These are phyloP conservation scores for Molossus molossus DNA, from an alignment of 2,797 vertebrate species.

Conservation along the genomic window DNA sequence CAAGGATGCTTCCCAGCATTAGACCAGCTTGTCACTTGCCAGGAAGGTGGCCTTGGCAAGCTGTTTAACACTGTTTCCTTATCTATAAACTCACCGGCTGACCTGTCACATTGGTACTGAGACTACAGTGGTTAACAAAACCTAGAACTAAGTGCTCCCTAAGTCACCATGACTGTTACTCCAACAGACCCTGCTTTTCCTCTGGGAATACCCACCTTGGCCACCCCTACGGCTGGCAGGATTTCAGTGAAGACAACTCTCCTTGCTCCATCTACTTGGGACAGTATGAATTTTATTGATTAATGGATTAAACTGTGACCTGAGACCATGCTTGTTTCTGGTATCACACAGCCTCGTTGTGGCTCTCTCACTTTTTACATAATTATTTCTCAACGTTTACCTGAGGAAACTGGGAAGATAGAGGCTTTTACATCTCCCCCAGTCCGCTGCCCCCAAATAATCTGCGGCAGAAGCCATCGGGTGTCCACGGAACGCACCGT, in stretches of 20 bases:
- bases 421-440: neutral
- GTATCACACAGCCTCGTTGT: neutral
- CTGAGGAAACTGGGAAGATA: neutral
- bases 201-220: neutral
- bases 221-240: neutral
- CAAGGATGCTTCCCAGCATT: neutral
- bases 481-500: neutral
- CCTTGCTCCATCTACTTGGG: neutral
- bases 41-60: neutral
- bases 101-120: neutral
- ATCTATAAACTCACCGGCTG: neutral
- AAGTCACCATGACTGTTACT: neutral
- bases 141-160: neutral
- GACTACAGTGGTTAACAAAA: neutral
- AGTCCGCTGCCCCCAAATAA: neutral
- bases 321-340: neutral
- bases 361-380: neutral
- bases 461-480: neutral
- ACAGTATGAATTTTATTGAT: neutral
- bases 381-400: neutral
- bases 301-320: neutral
- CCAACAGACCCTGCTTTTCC: neutral
- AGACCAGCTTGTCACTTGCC: neutral
- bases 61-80: neutral
- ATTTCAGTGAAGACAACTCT: neutral